These are phyloP conservation scores for Nysson spinosus DNA, from an alignment of 2,888 invertebrate genomes.

Conservation along the genomic window DNA sequence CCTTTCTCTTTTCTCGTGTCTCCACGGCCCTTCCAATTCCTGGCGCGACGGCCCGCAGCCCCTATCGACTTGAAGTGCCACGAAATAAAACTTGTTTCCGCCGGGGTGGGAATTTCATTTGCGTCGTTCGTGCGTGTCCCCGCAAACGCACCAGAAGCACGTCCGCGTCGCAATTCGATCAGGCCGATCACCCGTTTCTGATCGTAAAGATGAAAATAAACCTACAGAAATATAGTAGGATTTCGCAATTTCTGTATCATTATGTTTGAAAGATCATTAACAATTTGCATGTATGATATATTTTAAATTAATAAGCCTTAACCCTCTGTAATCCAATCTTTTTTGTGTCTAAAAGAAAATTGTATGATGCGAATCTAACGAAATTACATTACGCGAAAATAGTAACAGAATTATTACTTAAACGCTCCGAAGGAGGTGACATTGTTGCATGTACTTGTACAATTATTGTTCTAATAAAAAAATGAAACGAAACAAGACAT, in stretches of 20 bases:
- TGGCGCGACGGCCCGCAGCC: conserved; percentile 40
- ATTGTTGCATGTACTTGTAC: too few relatives aligned
- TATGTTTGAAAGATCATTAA: too few relatives aligned
- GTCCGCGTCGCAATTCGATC: conserved; percentile 50
- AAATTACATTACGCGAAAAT: too few relatives aligned
- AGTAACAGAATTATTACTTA: too few relatives aligned
- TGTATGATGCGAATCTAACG: too few relatives aligned
- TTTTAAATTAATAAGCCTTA: too few relatives aligned
- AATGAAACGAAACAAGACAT: too few relatives aligned
- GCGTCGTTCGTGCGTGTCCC: conserved; percentile 48
- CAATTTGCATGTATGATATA: too few relatives aligned
- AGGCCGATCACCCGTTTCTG: conserved; percentile 33
- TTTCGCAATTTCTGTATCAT: neutral
- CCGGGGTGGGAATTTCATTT: conserved; percentile 59
- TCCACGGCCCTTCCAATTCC: conserved; percentile 14
- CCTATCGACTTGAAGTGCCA: conserved; percentile 53
- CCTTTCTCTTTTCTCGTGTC: conserved; percentile 12
- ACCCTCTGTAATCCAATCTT: too few relatives aligned
- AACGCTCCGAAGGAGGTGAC: too few relatives aligned
- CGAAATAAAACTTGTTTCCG: conserved; percentile 62
- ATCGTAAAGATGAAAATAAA: conserved; percentile 20
- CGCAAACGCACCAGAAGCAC: conserved; percentile 47
- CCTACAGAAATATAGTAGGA: conserved; percentile 11
- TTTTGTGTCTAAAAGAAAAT: too few relatives aligned
- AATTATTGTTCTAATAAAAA: too few relatives aligned